Percentiles rank a stretch among this genome's conserved stretches.
Evolutionary conservation across 2,888 invertebrate genomes (phyloP).

Genomic region (Euplexia lucipara): DNA sequence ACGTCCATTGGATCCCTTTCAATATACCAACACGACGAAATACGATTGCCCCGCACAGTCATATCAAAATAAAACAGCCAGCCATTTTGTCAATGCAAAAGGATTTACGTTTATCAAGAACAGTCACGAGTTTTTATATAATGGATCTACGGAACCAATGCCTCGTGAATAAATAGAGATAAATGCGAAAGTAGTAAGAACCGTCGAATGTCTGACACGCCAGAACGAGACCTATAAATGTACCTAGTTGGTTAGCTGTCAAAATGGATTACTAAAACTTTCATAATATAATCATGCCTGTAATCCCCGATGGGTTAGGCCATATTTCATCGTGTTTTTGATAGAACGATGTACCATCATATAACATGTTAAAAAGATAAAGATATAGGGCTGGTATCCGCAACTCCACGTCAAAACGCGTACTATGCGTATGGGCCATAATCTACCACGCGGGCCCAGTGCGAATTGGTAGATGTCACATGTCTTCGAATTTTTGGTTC

Average conservation of each 20-base stretch:
- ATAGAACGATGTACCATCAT: no score
- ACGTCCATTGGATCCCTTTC: neutral
- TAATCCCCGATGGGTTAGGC: no score
- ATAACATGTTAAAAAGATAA: no score
- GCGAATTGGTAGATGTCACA: no score
- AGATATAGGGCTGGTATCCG: no score
- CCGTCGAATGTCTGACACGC: neutral
- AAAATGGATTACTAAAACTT: neutral
- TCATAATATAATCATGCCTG: no score
- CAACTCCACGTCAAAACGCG: no score
- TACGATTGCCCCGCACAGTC: constrained; percentile 4
- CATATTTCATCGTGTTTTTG: no score
- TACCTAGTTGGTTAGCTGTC: constrained; percentile 10
- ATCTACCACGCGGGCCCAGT: no score
- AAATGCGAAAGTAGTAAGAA: constrained; percentile 25
- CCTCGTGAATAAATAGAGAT: constrained; percentile 51
- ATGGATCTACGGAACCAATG: constrained; percentile 39
- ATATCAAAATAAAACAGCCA: constrained; percentile 36
- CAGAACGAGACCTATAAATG: constrained; percentile 9
- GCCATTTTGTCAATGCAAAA: constrained; percentile 48
- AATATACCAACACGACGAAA: constrained; percentile 14
- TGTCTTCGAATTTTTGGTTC: no score
- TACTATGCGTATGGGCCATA: no score
- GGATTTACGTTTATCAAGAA: constrained; percentile 54
- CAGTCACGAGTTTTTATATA: constrained; percentile 30